Conservation (phyloP, 92 coral and sea anemone genomes). For the Palythoa grandis region DNA sequence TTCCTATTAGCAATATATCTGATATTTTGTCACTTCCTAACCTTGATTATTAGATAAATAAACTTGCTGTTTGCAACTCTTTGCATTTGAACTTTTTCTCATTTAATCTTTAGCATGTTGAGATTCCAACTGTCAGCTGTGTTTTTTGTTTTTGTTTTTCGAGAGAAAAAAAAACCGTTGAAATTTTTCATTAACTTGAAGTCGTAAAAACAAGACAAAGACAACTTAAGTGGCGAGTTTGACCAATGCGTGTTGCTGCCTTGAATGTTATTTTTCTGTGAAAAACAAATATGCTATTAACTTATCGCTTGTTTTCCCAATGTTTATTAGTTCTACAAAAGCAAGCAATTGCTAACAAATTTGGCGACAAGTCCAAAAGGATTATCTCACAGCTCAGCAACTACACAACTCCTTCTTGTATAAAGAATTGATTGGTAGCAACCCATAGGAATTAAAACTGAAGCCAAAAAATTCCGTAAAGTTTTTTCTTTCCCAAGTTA, state of each 20-base stretch:
- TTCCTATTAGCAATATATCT: not conserved
- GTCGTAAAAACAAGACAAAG: not conserved
- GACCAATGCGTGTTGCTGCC: too few relatives aligned
- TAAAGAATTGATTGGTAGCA: not conserved
- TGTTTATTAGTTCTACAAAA: constrained; percentile 19
- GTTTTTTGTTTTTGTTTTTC: not conserved
- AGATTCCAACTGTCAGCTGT: not conserved
- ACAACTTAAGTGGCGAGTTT: not conserved
- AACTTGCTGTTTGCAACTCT: not conserved
- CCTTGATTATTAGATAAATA: not conserved
- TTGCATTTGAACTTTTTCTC: not conserved
- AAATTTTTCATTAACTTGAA: not conserved
- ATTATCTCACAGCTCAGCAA: not conserved
- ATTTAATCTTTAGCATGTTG: not conserved
- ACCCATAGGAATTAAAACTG: not conserved
- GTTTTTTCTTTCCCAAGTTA: not conserved
- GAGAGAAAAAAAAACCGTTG: not conserved
- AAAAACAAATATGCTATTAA: constrained; percentile 21
- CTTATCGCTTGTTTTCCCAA: constrained; percentile 24
- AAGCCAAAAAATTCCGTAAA: not conserved
- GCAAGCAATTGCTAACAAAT: constrained; percentile 7
- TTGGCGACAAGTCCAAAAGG: not conserved
- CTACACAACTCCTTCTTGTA: not conserved
- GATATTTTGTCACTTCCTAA: not conserved
- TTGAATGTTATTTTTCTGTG: not conserved